These are phyloP conservation scores for Drosophila differens DNA, from an alignment of 2,888 invertebrate species.

Conservation along the genomic window DNA sequence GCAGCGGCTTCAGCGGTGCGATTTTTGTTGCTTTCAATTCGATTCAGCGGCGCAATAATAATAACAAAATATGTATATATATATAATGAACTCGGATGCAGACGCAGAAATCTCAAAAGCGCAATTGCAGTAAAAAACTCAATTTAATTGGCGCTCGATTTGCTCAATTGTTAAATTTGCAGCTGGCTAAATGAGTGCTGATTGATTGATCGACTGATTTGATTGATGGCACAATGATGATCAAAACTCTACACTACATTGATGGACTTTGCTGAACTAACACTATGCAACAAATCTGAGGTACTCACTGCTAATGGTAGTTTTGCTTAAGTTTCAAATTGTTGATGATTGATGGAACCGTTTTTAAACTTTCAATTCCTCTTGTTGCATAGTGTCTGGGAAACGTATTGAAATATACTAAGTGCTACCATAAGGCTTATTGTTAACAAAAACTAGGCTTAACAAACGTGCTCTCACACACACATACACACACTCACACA, in stretches of 20 bases:
- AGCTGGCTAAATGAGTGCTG: constrained; percentile 62
- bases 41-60: constrained; percentile 39
- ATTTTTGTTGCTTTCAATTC: constrained; percentile 41
- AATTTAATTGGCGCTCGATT: constrained; percentile 45
- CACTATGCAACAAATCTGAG: constrained; percentile 35
- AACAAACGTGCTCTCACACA: constrained; percentile 43
- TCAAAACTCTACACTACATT: constrained; percentile 34
- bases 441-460: constrained; percentile 46
- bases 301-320: neutral
- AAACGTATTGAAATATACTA: constrained; percentile 22
- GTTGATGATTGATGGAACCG: neutral
- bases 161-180: constrained; percentile 54
- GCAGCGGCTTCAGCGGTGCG: constrained; percentile 20
- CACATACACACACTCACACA: constrained; percentile 4
- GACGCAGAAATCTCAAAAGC: constrained; percentile 42
- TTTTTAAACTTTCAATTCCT: neutral
- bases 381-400: constrained; percentile 32
- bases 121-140: constrained; percentile 48
- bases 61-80: constrained; percentile 16
- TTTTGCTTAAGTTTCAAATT: neutral
- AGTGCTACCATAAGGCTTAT: constrained; percentile 48
- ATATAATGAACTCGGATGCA: constrained; percentile 51
- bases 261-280: constrained; percentile 15
- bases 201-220: constrained; percentile 69
- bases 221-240: constrained; percentile 51